phyloP scores from a whole-genome alignment of 2,888 invertebrate species.

The Caenorhabditis angaria region DNA sequence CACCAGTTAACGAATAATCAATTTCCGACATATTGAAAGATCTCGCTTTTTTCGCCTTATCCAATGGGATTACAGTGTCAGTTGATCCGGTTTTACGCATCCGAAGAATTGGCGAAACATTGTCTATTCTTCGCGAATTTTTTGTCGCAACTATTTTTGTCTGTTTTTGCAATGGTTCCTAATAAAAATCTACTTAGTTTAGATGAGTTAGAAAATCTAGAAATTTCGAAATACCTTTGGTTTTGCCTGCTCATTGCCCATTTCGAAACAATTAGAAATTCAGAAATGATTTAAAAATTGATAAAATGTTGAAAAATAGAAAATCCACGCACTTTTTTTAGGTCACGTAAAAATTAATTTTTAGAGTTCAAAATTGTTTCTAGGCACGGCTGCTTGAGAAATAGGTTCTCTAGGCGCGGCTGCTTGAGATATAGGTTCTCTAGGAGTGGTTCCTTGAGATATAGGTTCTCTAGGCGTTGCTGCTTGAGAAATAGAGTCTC shows the following conservation, averaged over 20 bases:
- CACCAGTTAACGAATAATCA: slow-evolving; percentile 29
- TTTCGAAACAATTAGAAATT: neutral
- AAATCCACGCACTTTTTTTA: neutral
- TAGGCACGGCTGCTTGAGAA: too few species aligned
- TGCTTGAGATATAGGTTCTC: too few species aligned
- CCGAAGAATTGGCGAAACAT: neutral
- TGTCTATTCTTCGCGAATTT: slow-evolving; percentile 22
- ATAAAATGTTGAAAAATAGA: slow-evolving; percentile 3
- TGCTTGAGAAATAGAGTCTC: too few species aligned
- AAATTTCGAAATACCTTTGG: neutral
- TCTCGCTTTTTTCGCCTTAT: slow-evolving; percentile 18
- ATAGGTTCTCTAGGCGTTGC: too few species aligned
- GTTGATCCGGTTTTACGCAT: slow-evolving; percentile 16
- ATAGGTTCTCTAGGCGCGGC: too few species aligned
- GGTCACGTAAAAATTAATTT: neutral
- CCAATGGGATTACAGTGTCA: slow-evolving; percentile 31
- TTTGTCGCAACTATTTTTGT: slow-evolving; percentile 8
- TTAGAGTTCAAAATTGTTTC: too few species aligned
- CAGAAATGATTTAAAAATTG: neutral
- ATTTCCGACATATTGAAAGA: slow-evolving; percentile 41
- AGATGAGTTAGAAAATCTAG: too few species aligned
- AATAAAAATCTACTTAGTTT: too few species aligned
- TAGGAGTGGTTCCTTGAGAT: too few species aligned
- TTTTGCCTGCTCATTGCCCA: neutral
- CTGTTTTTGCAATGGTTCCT: neutral